Base-by-base conservation (phyloP, 1,140 invertebrate species). In the Parapsyche elsis region DNA sequence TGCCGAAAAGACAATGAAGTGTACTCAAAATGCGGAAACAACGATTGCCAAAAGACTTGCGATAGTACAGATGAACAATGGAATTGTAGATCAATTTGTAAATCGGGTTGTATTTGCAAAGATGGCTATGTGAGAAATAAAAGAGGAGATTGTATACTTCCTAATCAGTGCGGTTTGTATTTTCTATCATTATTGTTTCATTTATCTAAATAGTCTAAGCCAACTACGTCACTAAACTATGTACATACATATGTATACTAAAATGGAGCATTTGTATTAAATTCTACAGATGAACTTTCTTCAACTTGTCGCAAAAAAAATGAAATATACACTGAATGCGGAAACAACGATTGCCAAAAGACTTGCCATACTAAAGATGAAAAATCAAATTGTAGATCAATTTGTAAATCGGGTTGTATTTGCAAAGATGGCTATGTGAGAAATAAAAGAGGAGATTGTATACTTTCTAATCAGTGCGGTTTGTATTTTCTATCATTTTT, bases 401-500 rank as follows among this genome's bases (percentile, higher is more conserved):
- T 45, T 9, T 80, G 76, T 23, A 57, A 9, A 9, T 49, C 80
- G 2, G 21, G 57, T 1, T 81, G 80, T n/a, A 14, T 71, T 19
- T 81, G 80, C 38, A 78, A 64, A 46, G 0, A 12, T 57, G 80
- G 30, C 5, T 78, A 64, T 45, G 57, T 75, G 49, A 73, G 80
- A 10, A 67, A 78, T 21, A 53, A 73, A n/a, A 24, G 78, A 0
- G 73, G 73, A 14, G 21, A 21, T 14, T 76, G 73, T 30, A 59
- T 76, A 9, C 73, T 0, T 14, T 38, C 61, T 0, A 23, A 70
- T 61, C 16, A 70, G 24, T 78, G 77, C 19, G 61, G 77, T 49
- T 61, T 23, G 21, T 16, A n/a, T n/a, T n/a, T n/a, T n/a, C n/a
- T n/a, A n/a, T n/a, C n/a, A n/a, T n/a, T n/a, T n/a, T n/a, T n/a